Evolutionary conservation across 1,140 invertebrate genomes (phyloP), one percentile per base, ranked within the genome.

Genomic region (Drosophila bocqueti): DNA sequence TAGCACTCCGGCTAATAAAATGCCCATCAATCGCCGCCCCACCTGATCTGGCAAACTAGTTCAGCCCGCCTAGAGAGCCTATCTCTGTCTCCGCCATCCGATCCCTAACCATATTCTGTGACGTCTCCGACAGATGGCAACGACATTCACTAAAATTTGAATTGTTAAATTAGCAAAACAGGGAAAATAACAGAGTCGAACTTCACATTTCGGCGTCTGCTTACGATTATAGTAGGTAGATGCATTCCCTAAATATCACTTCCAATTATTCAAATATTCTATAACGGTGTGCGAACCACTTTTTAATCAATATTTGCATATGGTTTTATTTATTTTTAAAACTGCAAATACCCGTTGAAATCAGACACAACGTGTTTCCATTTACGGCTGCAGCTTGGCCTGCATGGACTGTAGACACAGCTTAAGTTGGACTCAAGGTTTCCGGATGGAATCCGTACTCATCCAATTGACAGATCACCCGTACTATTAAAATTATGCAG

Each of bases 1-100:
- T 81, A 65, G 59, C 78, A 71, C 74, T 46, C 71, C 18, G 43
- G n/a, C 71, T 69, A 82, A 86, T 86, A 69, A 86, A 86, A 82
- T 76, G 79, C 54, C 63, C 24, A 82, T 81, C 58, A 73, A 76
- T 66, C 62, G 61, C 6, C 38, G 67, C 42, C 47, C 50, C 58
- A 81, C 66, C 61, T 72, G 66, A 69, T 66, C 62, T 38, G 21
- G 13, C 38, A 69, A 69, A 69, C 50, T 61, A 50, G 69, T 61
- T 63, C 55, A 65, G 63, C 58, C 60, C 38, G 75, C 79, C 52
- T 16, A 55, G 18, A 55, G 34, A 13, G 29, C 6, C 54, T 24
- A 40, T 16, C 21, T n/a, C 61, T 61, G 49, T 36, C 18, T 4
- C 21, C 15, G 52, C 1, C 4, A 47, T 40, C 58, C 45, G 15